Conservation (phyloP, 2,113 vertebrate genomes). For the Salvator merianae region DNA sequence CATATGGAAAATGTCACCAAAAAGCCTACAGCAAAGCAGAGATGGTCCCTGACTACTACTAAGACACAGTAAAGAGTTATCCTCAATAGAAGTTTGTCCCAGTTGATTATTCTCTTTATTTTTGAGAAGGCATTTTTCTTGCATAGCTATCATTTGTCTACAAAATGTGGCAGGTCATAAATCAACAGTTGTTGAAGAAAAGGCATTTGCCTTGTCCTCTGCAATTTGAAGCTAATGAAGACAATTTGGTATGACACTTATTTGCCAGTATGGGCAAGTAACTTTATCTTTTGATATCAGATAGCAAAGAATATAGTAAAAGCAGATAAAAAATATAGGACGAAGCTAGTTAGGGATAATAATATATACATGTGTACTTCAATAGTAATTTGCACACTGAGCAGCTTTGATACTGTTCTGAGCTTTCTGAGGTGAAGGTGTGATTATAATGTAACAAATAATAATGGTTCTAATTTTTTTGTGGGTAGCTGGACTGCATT, state of each 20-base stretch:
- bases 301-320: background rate
- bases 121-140: conserved; percentile 26
- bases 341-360: background rate
- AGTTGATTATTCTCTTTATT: background rate
- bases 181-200: conserved; percentile 35
- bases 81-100: conserved; percentile 5
- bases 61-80: conserved; percentile 3
- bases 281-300: background rate
- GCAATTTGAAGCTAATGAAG: background rate
- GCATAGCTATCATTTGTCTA: conserved; percentile 24
- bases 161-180: conserved; percentile 5
- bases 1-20: conserved; percentile 20
- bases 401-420: background rate
- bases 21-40: background rate
- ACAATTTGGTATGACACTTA: background rate
- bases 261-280: conserved; percentile 3
- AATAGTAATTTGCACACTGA: background rate
- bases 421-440: background rate
- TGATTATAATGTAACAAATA: background rate
- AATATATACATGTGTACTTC: no score
- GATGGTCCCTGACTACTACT: rapidly evolving
- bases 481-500: background rate
- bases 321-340: background rate
- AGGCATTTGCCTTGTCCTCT: conserved; percentile 2
- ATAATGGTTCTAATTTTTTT: background rate